Percentiles rank a stretch among this genome's conserved stretches.
phyloP scores from a whole-genome alignment of 30 jellyfish, hydroid and myxozoan genomes.

The Turritopsis dohrnii region DNA sequence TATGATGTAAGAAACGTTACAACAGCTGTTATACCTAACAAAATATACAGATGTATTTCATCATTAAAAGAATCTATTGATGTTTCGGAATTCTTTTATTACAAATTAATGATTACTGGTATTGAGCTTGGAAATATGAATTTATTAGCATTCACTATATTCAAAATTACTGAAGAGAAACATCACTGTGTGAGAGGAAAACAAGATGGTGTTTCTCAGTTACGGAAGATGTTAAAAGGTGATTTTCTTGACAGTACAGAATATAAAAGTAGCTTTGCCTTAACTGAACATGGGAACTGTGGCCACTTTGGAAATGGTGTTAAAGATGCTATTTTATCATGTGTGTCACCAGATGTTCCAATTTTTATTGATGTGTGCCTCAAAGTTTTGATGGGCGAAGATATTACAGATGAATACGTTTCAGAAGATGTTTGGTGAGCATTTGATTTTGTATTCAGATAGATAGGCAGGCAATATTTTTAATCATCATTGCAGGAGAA shows the following conservation, averaged over 20 bases:
- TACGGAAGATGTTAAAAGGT: background rate
- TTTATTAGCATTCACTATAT: background rate
- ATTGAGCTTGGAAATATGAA: background rate
- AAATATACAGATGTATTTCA: background rate
- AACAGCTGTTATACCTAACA: background rate
- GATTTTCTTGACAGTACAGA: background rate
- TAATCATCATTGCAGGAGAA: no score
- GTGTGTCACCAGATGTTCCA: background rate
- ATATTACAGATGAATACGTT: background rate
- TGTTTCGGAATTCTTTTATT: background rate
- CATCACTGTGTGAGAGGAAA: background rate
- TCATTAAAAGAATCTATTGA: background rate
- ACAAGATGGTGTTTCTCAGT: background rate
- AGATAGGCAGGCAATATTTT: no score
- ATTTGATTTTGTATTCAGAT: background rate
- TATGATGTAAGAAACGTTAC: background rate
- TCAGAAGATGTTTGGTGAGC: background rate
- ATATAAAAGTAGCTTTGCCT: background rate
- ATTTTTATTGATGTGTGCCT: background rate
- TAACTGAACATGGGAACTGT: background rate
- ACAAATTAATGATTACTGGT: background rate
- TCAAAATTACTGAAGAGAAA: background rate
- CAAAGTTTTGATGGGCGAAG: background rate
- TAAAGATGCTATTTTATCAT: background rate
- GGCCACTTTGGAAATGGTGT: background rate